Conservation (phyloP, 2,797 vertebrate species). For the Anas bernieri region DNA sequence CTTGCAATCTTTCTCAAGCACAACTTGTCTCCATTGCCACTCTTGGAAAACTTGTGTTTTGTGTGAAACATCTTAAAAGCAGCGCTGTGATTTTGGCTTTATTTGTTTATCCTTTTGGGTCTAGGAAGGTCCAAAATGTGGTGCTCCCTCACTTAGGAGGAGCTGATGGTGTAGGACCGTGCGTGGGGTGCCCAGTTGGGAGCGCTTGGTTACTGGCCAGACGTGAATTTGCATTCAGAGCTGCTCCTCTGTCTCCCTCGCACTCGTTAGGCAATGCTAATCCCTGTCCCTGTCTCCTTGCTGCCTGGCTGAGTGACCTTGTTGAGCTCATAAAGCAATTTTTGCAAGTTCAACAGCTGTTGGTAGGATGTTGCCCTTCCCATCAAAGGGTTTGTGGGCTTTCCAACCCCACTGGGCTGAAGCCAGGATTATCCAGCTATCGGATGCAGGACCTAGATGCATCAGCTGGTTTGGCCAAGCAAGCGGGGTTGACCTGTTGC, state of each 20-base stretch:
- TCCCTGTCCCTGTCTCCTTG: not conserved
- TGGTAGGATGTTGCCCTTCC: not conserved
- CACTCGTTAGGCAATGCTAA: not conserved
- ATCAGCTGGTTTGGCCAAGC: not conserved
- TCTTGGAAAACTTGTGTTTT: no score
- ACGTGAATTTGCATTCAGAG: not conserved
- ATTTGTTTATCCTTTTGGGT: not conserved
- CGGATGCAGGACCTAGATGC: fast-evolving
- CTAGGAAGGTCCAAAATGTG: not conserved
- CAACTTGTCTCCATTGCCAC: no score
- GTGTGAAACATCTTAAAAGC: not conserved
- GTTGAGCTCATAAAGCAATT: not conserved
- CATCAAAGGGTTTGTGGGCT: not conserved
- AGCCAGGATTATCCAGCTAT: not conserved
- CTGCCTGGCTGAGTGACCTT: not conserved
- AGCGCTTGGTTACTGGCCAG: fast-evolving
- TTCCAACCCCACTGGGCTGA: not conserved
- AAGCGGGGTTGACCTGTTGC: not conserved
- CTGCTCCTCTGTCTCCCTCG: not conserved
- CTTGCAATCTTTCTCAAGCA: no score
- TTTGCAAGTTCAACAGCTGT: not conserved
- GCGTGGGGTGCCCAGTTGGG: not conserved
- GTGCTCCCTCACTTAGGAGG: not conserved
- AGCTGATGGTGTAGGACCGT: not conserved
- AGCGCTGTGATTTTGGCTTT: not conserved